Conservation (phyloP, 2,888 invertebrate species). For the Heliconius erato region DNA sequence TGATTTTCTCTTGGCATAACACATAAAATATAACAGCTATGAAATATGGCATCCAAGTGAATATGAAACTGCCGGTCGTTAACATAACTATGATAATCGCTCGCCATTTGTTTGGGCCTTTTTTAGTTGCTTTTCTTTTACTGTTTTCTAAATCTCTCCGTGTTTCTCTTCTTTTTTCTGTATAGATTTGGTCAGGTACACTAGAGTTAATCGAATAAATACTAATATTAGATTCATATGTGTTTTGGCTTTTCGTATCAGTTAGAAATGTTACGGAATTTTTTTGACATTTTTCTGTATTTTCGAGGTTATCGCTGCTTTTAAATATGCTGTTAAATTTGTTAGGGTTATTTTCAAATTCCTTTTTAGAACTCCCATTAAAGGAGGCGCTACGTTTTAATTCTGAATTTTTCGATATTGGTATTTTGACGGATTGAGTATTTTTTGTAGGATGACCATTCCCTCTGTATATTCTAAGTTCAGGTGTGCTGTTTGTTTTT, state of each 20-base stretch:
- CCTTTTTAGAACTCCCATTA: constrained; percentile 53
- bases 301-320: constrained; percentile 67
- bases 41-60: constrained; percentile 88
- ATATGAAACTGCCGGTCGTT: constrained; percentile 86
- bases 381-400: constrained; percentile 73
- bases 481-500: constrained; percentile 57
- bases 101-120: constrained; percentile 84
- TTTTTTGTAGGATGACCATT: constrained; percentile 54
- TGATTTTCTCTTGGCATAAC: constrained; percentile 79
- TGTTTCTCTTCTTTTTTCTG: constrained; percentile 51
- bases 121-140: constrained; percentile 56
- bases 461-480: constrained; percentile 71
- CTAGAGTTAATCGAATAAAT: constrained; percentile 66
- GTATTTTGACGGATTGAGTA: constrained; percentile 56
- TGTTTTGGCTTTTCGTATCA: constrained; percentile 50
- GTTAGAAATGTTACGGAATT: constrained; percentile 49
- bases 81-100: constrained; percentile 87
- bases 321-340: constrained; percentile 60
- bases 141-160: constrained; percentile 38
- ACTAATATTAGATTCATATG: constrained; percentile 67
- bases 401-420: constrained; percentile 47
- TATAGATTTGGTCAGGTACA: constrained; percentile 55
- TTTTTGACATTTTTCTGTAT: constrained; percentile 41
- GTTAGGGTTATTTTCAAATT: constrained; percentile 47
- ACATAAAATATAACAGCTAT: constrained; percentile 84